phyloP scores from a whole-genome alignment of 1,140 invertebrate genomes.

The Maniola jurtina region DNA sequence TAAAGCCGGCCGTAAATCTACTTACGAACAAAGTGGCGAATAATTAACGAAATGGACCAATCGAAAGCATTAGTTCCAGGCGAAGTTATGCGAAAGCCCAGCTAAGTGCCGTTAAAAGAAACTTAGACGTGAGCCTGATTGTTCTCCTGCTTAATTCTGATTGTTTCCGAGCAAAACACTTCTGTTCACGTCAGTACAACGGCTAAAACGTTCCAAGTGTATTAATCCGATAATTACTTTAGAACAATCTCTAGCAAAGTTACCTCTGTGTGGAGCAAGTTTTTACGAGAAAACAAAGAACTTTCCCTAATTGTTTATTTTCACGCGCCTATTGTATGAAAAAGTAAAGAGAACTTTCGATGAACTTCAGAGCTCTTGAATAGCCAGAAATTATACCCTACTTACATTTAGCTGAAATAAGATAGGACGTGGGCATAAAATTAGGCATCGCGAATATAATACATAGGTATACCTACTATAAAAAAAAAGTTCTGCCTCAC shows the following conservation, averaged over 20 bases:
- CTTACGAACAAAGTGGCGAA: constrained; percentile 77
- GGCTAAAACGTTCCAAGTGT: constrained; percentile 61
- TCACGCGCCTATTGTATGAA: constrained; percentile 40
- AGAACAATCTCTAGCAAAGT: constrained; percentile 73
- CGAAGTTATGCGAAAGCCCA: constrained; percentile 70
- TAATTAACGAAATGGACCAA: constrained; percentile 78
- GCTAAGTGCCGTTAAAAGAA: constrained; percentile 77
- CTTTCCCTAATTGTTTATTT: constrained; percentile 56
- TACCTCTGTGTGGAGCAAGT: constrained; percentile 53
- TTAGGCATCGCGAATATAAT: no score
- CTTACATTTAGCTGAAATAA: not conserved
- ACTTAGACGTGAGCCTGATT: constrained; percentile 75
- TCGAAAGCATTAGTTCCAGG: constrained; percentile 73
- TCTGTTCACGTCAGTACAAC: constrained; percentile 67
- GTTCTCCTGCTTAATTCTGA: constrained; percentile 74
- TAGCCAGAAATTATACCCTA: not conserved
- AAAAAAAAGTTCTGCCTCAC: no score
- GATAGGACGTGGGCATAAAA: not conserved
- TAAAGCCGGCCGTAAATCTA: constrained; percentile 73
- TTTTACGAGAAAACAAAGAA: constrained; percentile 64
- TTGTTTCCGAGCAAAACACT: constrained; percentile 73
- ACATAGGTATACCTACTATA: no score
- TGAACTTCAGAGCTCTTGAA: not conserved
- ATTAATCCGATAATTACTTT: constrained; percentile 78
- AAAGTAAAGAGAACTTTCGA: not conserved